Percentiles rank a stretch among this genome's conserved stretches.
phyloP scores from a whole-genome alignment of 2,888 invertebrate species.

The Bursaphelenchus okinawaensis region DNA sequence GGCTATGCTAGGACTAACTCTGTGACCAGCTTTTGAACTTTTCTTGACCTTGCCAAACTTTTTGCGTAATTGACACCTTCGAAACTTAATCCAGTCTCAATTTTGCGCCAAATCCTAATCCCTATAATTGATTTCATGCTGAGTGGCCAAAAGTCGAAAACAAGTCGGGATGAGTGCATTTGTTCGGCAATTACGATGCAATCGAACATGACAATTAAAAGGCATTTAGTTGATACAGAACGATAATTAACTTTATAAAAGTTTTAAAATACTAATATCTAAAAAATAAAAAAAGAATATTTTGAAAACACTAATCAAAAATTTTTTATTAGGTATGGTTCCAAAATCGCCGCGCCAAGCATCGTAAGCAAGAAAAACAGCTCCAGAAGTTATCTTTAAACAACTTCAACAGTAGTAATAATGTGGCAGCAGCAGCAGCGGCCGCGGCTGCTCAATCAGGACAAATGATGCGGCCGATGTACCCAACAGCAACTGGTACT shows the following conservation, averaged over 20 bases:
- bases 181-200: background rate
- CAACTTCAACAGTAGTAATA: slow-evolving; percentile 17
- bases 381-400: slow-evolving; percentile 42
- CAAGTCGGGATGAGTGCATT: background rate
- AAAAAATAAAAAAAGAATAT: background rate
- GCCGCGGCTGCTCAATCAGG: slow-evolving; percentile 4
- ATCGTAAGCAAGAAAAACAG: slow-evolving; percentile 58
- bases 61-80: background rate
- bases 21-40: no score
- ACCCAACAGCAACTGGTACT: slow-evolving; percentile 18
- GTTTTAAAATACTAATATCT: no score
- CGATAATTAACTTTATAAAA: no score
- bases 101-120: background rate
- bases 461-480: slow-evolving; percentile 30
- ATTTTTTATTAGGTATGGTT: slow-evolving; percentile 53
- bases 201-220: no score
- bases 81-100: background rate
- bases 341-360: slow-evolving; percentile 57
- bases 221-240: no score
- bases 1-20: no score
- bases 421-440: slow-evolving; percentile 7
- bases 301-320: background rate
- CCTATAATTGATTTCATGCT: background rate
- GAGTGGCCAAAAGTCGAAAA: background rate
- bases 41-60: no score